A percentile compares a stretch with the other conserved stretches of the same genome.
phyloP scores from a whole-genome alignment of 2,113 vertebrate species.

The Clarias magur region DNA sequence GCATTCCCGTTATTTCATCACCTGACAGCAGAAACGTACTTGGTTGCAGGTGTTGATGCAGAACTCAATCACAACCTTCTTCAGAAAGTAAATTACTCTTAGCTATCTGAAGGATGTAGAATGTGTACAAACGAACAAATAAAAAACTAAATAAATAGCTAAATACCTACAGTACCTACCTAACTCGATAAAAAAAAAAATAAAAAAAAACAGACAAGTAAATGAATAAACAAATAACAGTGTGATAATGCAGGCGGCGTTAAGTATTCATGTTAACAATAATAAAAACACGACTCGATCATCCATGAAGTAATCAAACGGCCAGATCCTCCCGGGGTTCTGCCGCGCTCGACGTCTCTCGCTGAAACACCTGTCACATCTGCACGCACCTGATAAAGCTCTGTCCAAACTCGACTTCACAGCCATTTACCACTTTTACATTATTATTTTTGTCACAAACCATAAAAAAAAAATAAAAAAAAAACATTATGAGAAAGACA shows the following conservation, averaged over 20 bases:
- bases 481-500: not conserved
- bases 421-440: constrained; percentile 33
- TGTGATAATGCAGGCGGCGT: not conserved
- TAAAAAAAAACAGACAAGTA: not conserved
- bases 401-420: constrained; percentile 44
- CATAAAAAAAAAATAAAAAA: constrained; percentile 17
- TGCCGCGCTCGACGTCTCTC: not conserved
- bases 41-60: not conserved
- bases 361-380: constrained; percentile 10
- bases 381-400: constrained; percentile 43
- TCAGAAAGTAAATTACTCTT: not conserved
- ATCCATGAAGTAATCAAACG: not conserved
- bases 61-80: not conserved
- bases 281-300: not conserved
- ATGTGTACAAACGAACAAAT: not conserved
- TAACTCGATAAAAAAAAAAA: too few relatives aligned
- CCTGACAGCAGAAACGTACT: not conserved
- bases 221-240: not conserved
- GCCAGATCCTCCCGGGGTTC: not conserved
- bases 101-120: not conserved
- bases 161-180: too few relatives aligned
- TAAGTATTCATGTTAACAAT: too few relatives aligned
- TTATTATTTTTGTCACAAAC: constrained; percentile 40
- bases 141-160: not conserved
- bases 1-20: not conserved